Evolutionary conservation across 2,888 invertebrate species (phyloP).

Genomic region (Hydroisotoma schaefferi): DNA sequence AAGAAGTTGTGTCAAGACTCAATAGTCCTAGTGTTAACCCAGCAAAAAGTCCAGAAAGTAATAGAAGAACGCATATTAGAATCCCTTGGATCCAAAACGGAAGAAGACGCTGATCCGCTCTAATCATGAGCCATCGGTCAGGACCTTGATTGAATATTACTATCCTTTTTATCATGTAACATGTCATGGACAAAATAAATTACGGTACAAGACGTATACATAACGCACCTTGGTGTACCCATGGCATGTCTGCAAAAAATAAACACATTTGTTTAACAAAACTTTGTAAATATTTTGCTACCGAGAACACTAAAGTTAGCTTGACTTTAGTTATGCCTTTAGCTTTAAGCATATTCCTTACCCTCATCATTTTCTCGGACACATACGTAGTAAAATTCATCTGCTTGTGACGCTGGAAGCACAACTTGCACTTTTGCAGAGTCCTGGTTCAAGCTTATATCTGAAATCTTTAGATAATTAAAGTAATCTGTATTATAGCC

Average conservation of each 20-base stretch:
- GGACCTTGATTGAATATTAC: constrained; percentile 40
- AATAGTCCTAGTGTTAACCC: constrained; percentile 94
- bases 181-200: not conserved
- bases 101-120: constrained; percentile 65
- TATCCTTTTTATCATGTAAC: not conserved
- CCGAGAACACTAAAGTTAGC: too few relatives aligned
- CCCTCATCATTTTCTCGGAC: constrained; percentile 40
- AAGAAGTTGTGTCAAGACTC: constrained; percentile 90
- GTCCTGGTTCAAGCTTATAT: constrained; percentile 32
- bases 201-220: too few relatives aligned
- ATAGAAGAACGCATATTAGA: constrained; percentile 63
- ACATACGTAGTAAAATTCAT: constrained; percentile 32
- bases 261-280: not conserved
- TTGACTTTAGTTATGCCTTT: constrained; percentile 26
- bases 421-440: constrained; percentile 33
- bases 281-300: too few relatives aligned
- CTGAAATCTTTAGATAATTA: constrained; percentile 24
- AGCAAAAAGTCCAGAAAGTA: constrained; percentile 91
- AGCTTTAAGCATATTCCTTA: constrained; percentile 10
- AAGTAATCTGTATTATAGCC: too few relatives aligned
- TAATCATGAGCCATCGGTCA: constrained; percentile 51
- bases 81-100: constrained; percentile 54
- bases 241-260: constrained; percentile 24
- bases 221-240: constrained; percentile 48
- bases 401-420: constrained; percentile 26